Conservation (phyloP, 1,140 invertebrate species). For the Lepeophtheirus salmonis region DNA sequence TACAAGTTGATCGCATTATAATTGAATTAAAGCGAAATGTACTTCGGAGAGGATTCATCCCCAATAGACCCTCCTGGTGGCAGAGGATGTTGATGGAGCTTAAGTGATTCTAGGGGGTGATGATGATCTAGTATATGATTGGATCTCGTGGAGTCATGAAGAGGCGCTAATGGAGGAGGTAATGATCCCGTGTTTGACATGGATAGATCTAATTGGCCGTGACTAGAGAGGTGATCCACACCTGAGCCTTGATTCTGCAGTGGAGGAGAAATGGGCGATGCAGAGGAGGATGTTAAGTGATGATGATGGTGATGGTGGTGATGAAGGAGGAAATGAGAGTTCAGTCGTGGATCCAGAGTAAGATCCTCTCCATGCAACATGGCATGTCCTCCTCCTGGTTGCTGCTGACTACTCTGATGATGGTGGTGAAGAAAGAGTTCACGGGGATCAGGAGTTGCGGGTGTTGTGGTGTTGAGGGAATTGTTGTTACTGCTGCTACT, state of each 20-base stretch:
- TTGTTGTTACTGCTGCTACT: constrained; percentile 22
- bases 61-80: neutral
- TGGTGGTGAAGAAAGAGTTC: no score
- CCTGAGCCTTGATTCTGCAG: no score
- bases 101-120: neutral
- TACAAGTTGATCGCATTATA: no score
- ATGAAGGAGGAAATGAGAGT: neutral
- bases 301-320: neutral
- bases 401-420: no score
- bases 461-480: constrained; percentile 20
- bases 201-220: no score
- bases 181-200: no score
- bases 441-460: neutral
- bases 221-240: neutral
- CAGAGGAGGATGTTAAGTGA: neutral
- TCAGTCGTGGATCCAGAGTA: neutral
- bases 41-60: neutral
- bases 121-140: neutral
- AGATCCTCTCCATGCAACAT: neutral
- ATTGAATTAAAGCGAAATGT: neutral
- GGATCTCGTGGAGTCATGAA: neutral
- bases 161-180: neutral
- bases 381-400: no score
- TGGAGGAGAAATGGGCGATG: neutral
- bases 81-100: neutral